phyloP scores from a whole-genome alignment of 1,140 invertebrate genomes.

The Lepidotrigona ventralis region DNA sequence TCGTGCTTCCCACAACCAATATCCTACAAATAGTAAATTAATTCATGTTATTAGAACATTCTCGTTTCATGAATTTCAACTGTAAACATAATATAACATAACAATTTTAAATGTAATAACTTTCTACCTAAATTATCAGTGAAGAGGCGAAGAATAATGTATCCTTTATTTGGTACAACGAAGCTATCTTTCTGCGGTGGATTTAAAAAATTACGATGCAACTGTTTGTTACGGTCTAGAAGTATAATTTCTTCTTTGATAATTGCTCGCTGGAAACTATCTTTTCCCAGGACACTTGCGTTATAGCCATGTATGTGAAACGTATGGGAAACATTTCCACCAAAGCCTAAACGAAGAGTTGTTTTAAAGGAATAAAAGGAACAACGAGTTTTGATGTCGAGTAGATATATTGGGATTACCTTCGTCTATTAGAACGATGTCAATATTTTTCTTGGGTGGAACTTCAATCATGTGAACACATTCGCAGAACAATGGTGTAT shows the following conservation, averaged over 20 bases:
- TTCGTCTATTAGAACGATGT: slow-evolving; percentile 67
- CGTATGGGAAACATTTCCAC: slow-evolving; percentile 61
- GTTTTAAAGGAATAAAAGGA: background rate
- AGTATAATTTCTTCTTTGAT: slow-evolving; percentile 57
- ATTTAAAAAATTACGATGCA: slow-evolving; percentile 74
- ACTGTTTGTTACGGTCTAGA: slow-evolving; percentile 72
- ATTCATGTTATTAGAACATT: background rate
- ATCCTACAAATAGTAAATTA: slow-evolving; percentile 50
- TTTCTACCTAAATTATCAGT: slow-evolving; percentile 68
- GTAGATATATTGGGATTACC: slow-evolving; percentile 43
- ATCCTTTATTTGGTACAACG: slow-evolving; percentile 69
- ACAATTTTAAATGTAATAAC: background rate
- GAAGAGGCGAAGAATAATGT: slow-evolving; percentile 64
- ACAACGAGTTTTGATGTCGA: background rate
- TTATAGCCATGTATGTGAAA: slow-evolving; percentile 69
- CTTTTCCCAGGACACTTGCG: slow-evolving; percentile 55
- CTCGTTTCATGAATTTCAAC: background rate
- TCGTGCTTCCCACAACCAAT: slow-evolving; percentile 69
- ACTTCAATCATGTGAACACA: slow-evolving; percentile 66
- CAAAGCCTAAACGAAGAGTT: slow-evolving; percentile 56
- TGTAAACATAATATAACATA: background rate
- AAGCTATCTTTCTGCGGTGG: slow-evolving; percentile 68
- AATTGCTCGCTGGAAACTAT: slow-evolving; percentile 58
- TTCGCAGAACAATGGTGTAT: slow-evolving; percentile 65
- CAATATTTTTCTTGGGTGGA: slow-evolving; percentile 48